These are phyloP conservation scores for Platypus cylindrus DNA, from an alignment of 2,888 invertebrate genomes.

Conservation along the genomic window DNA sequence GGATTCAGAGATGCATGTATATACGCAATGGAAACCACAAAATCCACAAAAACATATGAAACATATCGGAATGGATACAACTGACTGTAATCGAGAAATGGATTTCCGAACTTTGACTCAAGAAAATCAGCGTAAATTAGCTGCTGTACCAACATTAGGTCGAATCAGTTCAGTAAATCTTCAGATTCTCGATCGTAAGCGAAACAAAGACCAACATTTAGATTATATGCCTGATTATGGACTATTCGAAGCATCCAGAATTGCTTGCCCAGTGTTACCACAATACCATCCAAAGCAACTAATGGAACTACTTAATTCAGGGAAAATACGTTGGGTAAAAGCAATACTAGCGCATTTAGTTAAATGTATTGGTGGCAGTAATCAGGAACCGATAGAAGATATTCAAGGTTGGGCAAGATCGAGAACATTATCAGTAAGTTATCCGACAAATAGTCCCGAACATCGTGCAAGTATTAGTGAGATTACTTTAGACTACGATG, in stretches of 20 bases:
- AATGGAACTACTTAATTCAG: constrained; percentile 95
- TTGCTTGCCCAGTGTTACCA: constrained; percentile 94
- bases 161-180: constrained; percentile 75
- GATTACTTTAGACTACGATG: constrained; percentile 82
- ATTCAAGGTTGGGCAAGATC: constrained; percentile 73
- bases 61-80: constrained; percentile 6
- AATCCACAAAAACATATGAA: constrained; percentile 21
- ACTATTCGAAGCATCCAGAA: constrained; percentile 90
- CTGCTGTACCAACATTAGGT: constrained; percentile 54
- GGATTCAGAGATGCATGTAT: constrained; percentile 99
- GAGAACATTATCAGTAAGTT: constrained; percentile 79
- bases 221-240: constrained; percentile 91
- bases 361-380: constrained; percentile 51
- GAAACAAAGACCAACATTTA: constrained; percentile 37
- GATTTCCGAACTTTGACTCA: constrained; percentile 54
- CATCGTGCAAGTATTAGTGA: constrained; percentile 74
- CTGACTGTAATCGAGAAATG: constrained; percentile 40
- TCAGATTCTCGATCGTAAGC: constrained; percentile 62
- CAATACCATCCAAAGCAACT: constrained; percentile 99
- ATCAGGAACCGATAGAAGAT: constrained; percentile 37
- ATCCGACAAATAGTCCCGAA: constrained; percentile 71
- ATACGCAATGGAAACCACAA: constrained; percentile 92
- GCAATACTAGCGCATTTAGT: constrained; percentile 95
- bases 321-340: constrained; percentile 95
- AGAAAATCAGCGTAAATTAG: constrained; percentile 48